Evolutionary conservation across 30 jellyfish, hydroid and myxozoan genomes (phyloP).

Genomic region (Phacellophora camtschatica): DNA sequence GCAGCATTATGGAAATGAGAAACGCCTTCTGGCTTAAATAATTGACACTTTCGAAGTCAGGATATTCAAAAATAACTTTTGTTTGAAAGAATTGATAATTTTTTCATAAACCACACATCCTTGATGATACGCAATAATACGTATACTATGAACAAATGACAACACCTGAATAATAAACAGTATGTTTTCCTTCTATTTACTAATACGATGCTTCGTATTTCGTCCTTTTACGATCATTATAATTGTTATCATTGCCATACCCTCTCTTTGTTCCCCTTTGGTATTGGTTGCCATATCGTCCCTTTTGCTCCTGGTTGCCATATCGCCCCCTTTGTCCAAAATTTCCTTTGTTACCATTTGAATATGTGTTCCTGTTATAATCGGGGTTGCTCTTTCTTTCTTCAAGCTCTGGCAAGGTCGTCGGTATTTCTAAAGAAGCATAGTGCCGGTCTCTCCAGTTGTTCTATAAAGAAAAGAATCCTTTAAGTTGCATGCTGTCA

Average conservation of each 20-base stretch:
- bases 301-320: background rate
- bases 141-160: too few species aligned
- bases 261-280: constrained; percentile 11
- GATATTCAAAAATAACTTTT: too few species aligned
- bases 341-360: constrained; percentile 16
- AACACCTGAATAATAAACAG: too few species aligned
- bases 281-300: constrained; percentile 9
- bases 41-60: too few species aligned
- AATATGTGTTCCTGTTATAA: background rate
- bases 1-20: too few species aligned
- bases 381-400: constrained; percentile 41
- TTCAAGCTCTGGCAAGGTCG: constrained; percentile 84
- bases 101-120: background rate
- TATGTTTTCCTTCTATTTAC: too few species aligned
- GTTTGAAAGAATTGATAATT: too few species aligned
- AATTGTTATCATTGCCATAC: background rate
- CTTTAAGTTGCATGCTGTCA: background rate
- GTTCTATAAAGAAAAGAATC: constrained; percentile 42
- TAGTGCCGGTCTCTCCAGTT: constrained; percentile 84
- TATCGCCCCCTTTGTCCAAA: background rate
- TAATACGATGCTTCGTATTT: constrained; percentile 2
- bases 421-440: constrained; percentile 78
- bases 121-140: too few species aligned
- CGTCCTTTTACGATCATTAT: constrained; percentile 38
- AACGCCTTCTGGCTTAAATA: too few species aligned